phyloP scores from a whole-genome alignment of 2,888 invertebrate genomes.

The Microdon myrmicae region DNA sequence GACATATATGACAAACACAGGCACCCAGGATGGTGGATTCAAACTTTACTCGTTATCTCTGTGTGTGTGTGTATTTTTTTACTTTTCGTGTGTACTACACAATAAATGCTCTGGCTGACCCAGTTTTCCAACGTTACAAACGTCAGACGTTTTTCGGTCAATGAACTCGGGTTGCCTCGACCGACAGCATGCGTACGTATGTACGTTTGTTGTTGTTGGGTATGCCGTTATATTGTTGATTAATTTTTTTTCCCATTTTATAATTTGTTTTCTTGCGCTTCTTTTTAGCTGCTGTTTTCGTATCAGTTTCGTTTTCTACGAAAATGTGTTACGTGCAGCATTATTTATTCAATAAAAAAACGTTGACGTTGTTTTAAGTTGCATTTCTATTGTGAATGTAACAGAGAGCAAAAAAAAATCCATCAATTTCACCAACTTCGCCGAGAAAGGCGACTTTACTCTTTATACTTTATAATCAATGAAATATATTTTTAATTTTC shows the following conservation, averaged over 20 bases:
- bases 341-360: conserved; percentile 8
- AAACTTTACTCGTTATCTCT: too few relatives aligned
- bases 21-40: too few relatives aligned
- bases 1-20: too few relatives aligned
- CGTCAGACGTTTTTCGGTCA: conserved; percentile 59
- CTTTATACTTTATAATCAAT: conserved; percentile 30
- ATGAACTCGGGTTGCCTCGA: conserved; percentile 57
- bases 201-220: conserved; percentile 7
- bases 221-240: conserved; percentile 35
- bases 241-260: conserved; percentile 30
- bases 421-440: too few relatives aligned
- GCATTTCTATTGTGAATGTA: conserved; percentile 25
- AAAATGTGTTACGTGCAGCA: conserved; percentile 31
- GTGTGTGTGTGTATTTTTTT: conserved; percentile 1
- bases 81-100: conserved; percentile 26
- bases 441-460: too few relatives aligned
- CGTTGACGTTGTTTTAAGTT: too few relatives aligned
- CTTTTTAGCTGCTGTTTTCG: conserved; percentile 36
- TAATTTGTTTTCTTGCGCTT: conserved; percentile 48
- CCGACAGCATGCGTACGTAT: conserved; percentile 43
- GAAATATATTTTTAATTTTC: conserved; percentile 49
- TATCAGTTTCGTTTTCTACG: conserved; percentile 65
- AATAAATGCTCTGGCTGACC: conserved; percentile 57
- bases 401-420: conserved; percentile 6
- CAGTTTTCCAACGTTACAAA: conserved; percentile 58